Conservation (phyloP, 2,888 invertebrate genomes). For the Lasioglossum vierecki region DNA sequence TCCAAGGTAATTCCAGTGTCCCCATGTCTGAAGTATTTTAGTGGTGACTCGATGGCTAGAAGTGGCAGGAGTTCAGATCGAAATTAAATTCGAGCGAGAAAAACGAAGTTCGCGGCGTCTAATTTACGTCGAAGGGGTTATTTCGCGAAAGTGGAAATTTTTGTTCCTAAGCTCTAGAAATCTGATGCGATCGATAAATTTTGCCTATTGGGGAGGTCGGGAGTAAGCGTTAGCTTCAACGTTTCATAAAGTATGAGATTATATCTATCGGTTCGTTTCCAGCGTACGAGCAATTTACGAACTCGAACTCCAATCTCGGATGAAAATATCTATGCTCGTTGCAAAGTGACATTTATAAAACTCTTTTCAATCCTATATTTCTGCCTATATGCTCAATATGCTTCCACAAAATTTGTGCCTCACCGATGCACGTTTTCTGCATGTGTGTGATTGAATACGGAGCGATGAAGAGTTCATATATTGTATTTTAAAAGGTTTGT, state of each 20-base stretch:
- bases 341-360: conserved; percentile 2
- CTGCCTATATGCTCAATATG: background rate
- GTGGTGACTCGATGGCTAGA: background rate
- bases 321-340: background rate
- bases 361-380: background rate
- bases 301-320: background rate
- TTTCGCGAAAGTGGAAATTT: conserved; percentile 18
- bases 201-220: background rate
- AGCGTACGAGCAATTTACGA: conserved; percentile 12
- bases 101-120: background rate
- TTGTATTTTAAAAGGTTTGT: background rate
- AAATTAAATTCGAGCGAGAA: conserved; percentile 3
- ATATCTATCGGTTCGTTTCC: conserved; percentile 22
- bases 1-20: background rate
- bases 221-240: background rate
- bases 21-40: background rate
- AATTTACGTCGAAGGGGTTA: conserved; percentile 14
- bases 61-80: background rate
- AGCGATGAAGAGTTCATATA: background rate
- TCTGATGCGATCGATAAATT: conserved; percentile 19
- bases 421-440: background rate
- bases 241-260: conserved; percentile 32
- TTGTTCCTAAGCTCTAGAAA: conserved; percentile 1
- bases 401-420: background rate
- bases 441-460: background rate